These are phyloP conservation scores for Diglossa cyanea DNA, from an alignment of 2,797 vertebrate species.

Conservation along the genomic window DNA sequence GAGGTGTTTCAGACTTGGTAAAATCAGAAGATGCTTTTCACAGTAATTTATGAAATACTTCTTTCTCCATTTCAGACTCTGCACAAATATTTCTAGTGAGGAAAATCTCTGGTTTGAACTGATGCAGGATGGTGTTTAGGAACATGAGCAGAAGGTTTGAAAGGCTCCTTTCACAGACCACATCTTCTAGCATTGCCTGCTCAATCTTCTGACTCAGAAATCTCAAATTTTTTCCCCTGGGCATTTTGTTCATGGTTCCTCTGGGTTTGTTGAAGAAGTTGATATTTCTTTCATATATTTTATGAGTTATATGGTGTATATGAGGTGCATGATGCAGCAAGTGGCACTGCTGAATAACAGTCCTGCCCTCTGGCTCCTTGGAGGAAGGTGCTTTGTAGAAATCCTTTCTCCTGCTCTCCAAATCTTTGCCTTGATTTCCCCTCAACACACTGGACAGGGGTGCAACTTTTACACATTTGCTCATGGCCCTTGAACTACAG, in stretches of 20 bases:
- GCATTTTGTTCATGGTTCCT: not conserved
- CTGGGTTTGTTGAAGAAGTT: not conserved
- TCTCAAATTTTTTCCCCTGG: fast-evolving
- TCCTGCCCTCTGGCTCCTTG: not conserved
- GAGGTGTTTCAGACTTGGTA: not conserved
- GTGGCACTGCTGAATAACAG: not conserved
- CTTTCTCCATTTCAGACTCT: not conserved
- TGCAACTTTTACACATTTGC: not conserved
- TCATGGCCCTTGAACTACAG: not conserved
- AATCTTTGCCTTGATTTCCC: not conserved
- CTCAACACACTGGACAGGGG: not conserved
- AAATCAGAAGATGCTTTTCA: not conserved
- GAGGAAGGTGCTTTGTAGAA: not conserved
- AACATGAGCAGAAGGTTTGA: not conserved
- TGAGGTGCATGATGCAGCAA: not conserved
- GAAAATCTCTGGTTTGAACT: not conserved
- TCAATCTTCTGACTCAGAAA: not conserved
- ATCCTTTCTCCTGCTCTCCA: not conserved
- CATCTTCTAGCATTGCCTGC: not conserved
- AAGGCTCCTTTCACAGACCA: not conserved
- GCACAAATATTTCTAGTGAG: not conserved
- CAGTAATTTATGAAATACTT: not conserved
- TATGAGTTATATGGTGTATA: not conserved
- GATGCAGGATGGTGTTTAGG: not conserved
- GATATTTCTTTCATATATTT: not conserved